Evolutionary conservation across 1,140 invertebrate species (phyloP), one percentile per base, ranked within the genome.

Genomic region (Triops cancriformis): DNA sequence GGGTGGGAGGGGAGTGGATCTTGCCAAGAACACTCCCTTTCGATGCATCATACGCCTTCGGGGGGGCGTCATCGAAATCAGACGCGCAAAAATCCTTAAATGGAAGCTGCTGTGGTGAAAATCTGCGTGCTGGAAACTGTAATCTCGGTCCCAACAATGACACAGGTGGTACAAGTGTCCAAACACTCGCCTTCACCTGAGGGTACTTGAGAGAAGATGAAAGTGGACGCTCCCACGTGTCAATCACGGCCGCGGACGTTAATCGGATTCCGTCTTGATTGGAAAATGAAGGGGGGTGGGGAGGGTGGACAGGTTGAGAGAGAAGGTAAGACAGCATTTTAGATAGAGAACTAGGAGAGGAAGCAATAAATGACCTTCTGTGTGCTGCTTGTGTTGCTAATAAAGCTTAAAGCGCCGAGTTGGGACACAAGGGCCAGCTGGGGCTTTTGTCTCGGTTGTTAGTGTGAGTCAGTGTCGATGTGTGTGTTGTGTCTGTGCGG

Each of bases 191-290:
- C 51, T 64, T n/a, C 14, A 23, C 51, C 51, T 18, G 23, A 7
- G 51, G n/a, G 51, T 64, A n/a, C 23, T 64, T 23, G 51, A 37
- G 31, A 37, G 51, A 64, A 23, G 51, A 64, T 64, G 51, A 64
- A 64, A 64, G 51, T 64, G 23, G 51, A 64, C 51, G 51, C 51
- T 64, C 51, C 51, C 51, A 64, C 51, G 51, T 64, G 51, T 64
- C 51, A 64, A 64, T 64, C 51, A 64, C n/a, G 51, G 51, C 31
- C 18, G 51, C 14, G 23, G 51, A 64, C 51, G 14, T 64, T 64
- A 64, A 64, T 64, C 51, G 51, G 51, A 64, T 64, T 64, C 7
- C 18, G 18, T 9, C 51, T 64, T 64, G 51, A 64, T 64, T 64
- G 51, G 51, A 64, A 64, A 64, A 64, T 64, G 23, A 64, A 23